Evolutionary conservation across 2,797 vertebrate species (phyloP).

Genomic region (Cichlasoma orientale): DNA sequence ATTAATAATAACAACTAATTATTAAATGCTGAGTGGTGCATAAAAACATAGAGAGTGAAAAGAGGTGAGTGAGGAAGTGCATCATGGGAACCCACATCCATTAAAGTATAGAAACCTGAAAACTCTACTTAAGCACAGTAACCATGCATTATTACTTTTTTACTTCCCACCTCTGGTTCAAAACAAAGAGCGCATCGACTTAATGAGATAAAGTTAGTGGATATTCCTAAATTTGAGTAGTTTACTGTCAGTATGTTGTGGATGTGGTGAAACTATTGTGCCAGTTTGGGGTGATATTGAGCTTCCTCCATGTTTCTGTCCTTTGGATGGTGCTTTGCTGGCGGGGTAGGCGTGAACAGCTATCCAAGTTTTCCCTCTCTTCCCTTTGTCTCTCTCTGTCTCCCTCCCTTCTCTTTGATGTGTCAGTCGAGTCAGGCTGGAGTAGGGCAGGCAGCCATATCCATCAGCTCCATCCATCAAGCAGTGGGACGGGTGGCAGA

Average conservation of each 20-base stretch:
- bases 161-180: not conserved
- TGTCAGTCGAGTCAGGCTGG: slow-evolving; percentile 31
- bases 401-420: slow-evolving; percentile 37
- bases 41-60: too few relatives aligned
- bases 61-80: too few relatives aligned
- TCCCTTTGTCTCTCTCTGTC: slow-evolving; percentile 15
- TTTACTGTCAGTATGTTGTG: not conserved
- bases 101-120: not conserved
- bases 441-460: slow-evolving; percentile 67
- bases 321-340: slow-evolving; percentile 29
- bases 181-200: not conserved
- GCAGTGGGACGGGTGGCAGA: slow-evolving; percentile 50
- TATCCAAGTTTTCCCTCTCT: slow-evolving; percentile 9
- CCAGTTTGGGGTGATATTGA: slow-evolving; percentile 12
- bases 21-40: too few relatives aligned
- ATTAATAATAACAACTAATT: too few relatives aligned
- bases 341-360: slow-evolving; percentile 1
- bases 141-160: not conserved
- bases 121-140: not conserved
- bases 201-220: not conserved
- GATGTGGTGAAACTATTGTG: not conserved
- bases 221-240: not conserved
- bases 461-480: slow-evolving; percentile 71
- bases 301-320: slow-evolving; percentile 24
- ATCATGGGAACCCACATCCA: too few relatives aligned